phyloP scores from a whole-genome alignment of 2,113 vertebrate genomes.

The Silurus asotus region DNA sequence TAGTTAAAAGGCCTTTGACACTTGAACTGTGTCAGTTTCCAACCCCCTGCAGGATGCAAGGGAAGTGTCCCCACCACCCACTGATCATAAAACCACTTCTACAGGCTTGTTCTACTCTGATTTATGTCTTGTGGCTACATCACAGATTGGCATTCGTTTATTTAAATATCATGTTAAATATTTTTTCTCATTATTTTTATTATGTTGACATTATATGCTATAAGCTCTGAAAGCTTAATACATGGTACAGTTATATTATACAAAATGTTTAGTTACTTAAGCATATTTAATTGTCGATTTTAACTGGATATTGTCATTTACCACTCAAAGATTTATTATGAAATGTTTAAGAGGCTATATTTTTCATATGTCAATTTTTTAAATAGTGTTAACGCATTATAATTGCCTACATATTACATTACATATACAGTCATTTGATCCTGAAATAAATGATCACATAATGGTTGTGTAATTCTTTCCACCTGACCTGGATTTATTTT shows the following conservation, averaged over 20 bases:
- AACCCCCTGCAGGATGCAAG: conserved; percentile 74
- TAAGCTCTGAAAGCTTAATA: not conserved
- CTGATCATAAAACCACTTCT: conserved; percentile 71
- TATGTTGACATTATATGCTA: not conserved
- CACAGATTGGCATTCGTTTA: conserved; percentile 68
- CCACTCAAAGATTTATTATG: not conserved
- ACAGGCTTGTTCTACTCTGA: conserved; percentile 68
- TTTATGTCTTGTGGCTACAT: conserved; percentile 69
- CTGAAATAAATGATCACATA: not conserved
- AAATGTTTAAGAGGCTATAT: not conserved
- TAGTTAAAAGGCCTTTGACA: conserved; percentile 70
- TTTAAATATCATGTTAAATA: conserved; percentile 41
- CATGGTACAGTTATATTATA: not conserved
- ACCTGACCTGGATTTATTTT: not conserved
- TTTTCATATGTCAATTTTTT: not conserved
- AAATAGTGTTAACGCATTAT: too few species aligned
- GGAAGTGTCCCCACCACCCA: conserved; percentile 70
- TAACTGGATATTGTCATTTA: not conserved
- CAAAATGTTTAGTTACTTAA: not conserved
- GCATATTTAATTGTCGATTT: not conserved
- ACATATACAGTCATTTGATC: not conserved
- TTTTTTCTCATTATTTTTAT: not conserved
- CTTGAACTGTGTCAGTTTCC: conserved; percentile 63
- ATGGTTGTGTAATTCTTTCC: not conserved
- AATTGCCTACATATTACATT: not conserved